Evolutionary conservation across 2,888 invertebrate genomes (phyloP).

Genomic region (Apocheima hispidaria): DNA sequence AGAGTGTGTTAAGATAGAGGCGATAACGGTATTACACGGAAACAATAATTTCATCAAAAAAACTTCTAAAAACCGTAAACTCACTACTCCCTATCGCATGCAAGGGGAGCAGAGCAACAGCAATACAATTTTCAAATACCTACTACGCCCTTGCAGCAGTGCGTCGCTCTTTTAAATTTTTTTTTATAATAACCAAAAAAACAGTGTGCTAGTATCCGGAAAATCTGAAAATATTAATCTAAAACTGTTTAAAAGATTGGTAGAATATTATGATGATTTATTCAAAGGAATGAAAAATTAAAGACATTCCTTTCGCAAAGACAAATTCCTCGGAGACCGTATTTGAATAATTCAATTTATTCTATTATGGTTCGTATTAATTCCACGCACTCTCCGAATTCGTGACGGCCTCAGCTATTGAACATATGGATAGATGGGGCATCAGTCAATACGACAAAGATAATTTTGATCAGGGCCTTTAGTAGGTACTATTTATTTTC

Average conservation of each 20-base stretch:
- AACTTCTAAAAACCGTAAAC: too few species aligned
- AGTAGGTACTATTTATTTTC: too few species aligned
- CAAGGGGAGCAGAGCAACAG: too few species aligned
- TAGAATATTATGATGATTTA: slow-evolving; percentile 39
- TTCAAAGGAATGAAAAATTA: slow-evolving; percentile 54
- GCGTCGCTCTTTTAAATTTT: not conserved
- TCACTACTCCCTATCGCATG: too few species aligned
- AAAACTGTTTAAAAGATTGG: slow-evolving; percentile 38
- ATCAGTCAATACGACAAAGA: too few species aligned
- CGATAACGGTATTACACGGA: too few species aligned
- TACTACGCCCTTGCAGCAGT: too few species aligned
- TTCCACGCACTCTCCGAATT: slow-evolving; percentile 65
- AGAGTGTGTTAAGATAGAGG: too few species aligned
- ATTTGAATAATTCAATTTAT: slow-evolving; percentile 74
- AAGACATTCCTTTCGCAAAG: slow-evolving; percentile 50
- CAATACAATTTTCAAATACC: too few species aligned
- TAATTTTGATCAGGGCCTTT: too few species aligned
- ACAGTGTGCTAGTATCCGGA: not conserved
- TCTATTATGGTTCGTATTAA: slow-evolving; percentile 69
- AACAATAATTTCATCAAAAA: too few species aligned
- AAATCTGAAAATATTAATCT: slow-evolving; percentile 21
- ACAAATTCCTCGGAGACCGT: slow-evolving; percentile 59
- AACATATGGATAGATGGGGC: slow-evolving; percentile 35
- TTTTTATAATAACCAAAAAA: not conserved
- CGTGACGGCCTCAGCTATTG: slow-evolving; percentile 44